Conservation (phyloP, 2,888 invertebrate species). For the Laothoe populi region DNA sequence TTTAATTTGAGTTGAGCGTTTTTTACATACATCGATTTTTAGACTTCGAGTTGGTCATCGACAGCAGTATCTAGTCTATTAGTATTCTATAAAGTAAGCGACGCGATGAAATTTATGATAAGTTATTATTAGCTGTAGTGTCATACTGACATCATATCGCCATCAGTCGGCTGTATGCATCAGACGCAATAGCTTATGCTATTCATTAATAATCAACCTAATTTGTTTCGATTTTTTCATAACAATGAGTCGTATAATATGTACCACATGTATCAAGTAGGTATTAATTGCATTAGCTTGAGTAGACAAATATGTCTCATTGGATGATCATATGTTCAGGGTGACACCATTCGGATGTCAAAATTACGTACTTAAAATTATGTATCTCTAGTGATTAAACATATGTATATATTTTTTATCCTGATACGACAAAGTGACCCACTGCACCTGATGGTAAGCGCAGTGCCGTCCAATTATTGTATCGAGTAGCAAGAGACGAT, state of each 20-base stretch:
- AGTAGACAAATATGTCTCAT: neutral
- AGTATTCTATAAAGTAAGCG: constrained; percentile 42
- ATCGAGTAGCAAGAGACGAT: no score
- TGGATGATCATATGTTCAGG: neutral
- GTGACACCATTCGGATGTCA: no score
- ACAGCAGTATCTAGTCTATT: constrained; percentile 39
- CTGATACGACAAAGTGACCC: no score
- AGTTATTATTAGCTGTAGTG: constrained; percentile 44
- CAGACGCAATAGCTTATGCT: constrained; percentile 1
- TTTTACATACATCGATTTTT: no score
- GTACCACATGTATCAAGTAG: no score
- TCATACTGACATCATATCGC: constrained; percentile 43
- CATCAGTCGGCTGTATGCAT: constrained; percentile 11
- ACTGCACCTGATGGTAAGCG: no score
- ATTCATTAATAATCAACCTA: neutral
- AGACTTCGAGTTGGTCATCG: neutral
- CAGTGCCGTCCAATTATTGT: no score
- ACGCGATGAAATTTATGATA: constrained; percentile 57
- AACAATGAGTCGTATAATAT: neutral
- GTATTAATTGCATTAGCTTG: neutral
- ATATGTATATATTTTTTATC: no score
- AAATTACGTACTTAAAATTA: no score
- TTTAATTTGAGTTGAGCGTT: neutral
- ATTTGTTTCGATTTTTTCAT: constrained; percentile 3
- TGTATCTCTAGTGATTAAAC: no score